A percentile compares a stretch with the other conserved stretches of the same genome.
These are phyloP conservation scores for Caenorhabditis sp. DNA, from an alignment of 2,888 invertebrate species.

Conservation along the genomic window DNA sequence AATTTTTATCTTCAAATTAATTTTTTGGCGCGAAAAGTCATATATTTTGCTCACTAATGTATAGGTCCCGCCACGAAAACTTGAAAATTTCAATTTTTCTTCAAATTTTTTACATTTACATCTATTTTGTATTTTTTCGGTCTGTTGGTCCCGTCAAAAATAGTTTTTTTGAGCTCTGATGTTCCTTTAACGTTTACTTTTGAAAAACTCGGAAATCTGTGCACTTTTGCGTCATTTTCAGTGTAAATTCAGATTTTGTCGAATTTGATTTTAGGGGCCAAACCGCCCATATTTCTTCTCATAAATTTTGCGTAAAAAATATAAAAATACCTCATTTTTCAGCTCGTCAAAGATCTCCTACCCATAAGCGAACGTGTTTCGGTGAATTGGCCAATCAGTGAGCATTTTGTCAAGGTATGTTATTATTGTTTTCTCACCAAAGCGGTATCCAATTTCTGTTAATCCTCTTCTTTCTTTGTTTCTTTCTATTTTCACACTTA, in stretches of 20 bases:
- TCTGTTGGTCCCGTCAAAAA: no score
- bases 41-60: neutral
- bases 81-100: no score
- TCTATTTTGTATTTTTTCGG: no score
- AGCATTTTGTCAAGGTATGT: conserved; percentile 53
- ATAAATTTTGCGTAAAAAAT: neutral
- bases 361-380: conserved; percentile 49
- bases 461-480: conserved; percentile 8
- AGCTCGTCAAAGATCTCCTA: conserved; percentile 48
- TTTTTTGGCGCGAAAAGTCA: neutral
- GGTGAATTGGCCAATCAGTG: conserved; percentile 55
- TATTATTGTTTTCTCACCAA: neutral
- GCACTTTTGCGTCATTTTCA: neutral
- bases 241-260: no score
- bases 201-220: no score
- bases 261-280: no score
- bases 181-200: no score
- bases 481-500: conserved; percentile 7
- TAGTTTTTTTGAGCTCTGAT: no score
- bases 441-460: conserved; percentile 2
- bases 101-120: no score
- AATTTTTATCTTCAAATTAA: conserved; percentile 3
- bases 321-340: conserved; percentile 7
- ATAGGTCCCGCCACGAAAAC: no score
- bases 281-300: no score